Base-by-base conservation (phyloP, 2,797 vertebrate genomes). In the Halcyon badia region DNA sequence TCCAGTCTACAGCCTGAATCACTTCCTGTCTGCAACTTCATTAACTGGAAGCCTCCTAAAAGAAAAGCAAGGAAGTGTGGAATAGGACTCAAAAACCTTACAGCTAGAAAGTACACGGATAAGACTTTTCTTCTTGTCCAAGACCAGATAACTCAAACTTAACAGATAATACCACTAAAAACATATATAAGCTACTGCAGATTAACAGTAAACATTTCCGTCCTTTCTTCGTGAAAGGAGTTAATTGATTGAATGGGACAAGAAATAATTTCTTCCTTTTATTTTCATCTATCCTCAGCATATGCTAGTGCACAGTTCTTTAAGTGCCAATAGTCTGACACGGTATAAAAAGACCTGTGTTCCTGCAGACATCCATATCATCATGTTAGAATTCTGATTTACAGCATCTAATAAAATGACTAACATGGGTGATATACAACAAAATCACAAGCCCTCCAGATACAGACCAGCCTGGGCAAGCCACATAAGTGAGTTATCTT, bases 371-470 rank as follows among this genome's bases (percentile, higher is more conserved):
- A 66, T 35, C n/a, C 49, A 37, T 25, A 79, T 60, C 26, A 78
- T 6, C 4, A 2, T 39, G 66, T 71, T 41, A 81, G 20, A 89
- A 71, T 39, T 56, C 76, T 83, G 72, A 94, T 79, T 88, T 92
- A 91, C 58, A 84, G 30, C 31, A 46, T 33, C 85, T 85, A 93
- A 96, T 92, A 95, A 96, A 95, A 94, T 94, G 10, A 95, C 68
- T 82, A 72, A 89, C 64, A 70, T 26, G 42, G 20, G 31, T 81
- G 62, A 94, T 13, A 24, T 49, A 78, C 61, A 75, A 61, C 64
- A 79, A 81, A 94, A 93, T 83, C 33, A 93, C 51, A 83, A 82
- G 77, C 66, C 39, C 73, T 90, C 60, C 78, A 83, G 87, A 46
- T 5, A 79, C 30, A 81, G 60, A 68, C 51, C 58, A 82, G 92